These are phyloP conservation scores for Agrypnia vestita DNA, from an alignment of 1,140 invertebrate genomes.

Conservation along the genomic window DNA sequence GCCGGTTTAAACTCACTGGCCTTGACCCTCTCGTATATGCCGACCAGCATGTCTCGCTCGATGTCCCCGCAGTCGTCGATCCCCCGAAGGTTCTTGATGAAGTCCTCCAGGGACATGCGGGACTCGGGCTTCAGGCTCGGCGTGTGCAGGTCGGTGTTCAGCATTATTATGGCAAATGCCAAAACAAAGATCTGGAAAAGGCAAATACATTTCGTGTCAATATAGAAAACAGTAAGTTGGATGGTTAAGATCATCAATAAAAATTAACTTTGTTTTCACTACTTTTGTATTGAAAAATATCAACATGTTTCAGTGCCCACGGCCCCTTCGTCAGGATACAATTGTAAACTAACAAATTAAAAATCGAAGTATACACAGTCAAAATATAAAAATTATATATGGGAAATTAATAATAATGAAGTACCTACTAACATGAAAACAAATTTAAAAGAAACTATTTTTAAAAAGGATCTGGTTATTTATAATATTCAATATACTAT, in stretches of 20 bases:
- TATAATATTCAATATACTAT: no score
- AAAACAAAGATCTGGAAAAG: constrained; percentile 86
- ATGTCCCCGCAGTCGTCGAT: constrained; percentile 96
- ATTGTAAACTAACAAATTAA: no score
- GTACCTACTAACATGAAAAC: no score
- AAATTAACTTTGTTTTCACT: no score
- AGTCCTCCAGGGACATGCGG: constrained; percentile 97
- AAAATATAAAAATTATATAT: no score
- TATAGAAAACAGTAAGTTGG: not conserved
- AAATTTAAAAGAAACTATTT: no score
- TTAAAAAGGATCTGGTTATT: no score
- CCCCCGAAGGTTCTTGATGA: constrained; percentile 95
- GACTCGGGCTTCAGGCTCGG: constrained; percentile 95
- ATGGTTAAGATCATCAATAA: not conserved
- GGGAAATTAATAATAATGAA: no score
- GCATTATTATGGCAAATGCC: constrained; percentile 99
- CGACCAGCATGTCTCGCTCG: constrained; percentile 91
- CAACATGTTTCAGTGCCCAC: no score
- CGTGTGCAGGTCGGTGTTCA: constrained; percentile 98
- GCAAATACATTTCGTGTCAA: constrained; percentile 10
- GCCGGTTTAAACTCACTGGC: constrained; percentile 96
- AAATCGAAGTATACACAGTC: no score
- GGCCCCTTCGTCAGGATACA: no score
- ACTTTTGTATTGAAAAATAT: no score
- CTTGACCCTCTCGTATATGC: constrained; percentile 98